These are phyloP conservation scores for Halocynthia roretzi DNA, from an alignment of 23 tunicate genomes.

Conservation along the genomic window DNA sequence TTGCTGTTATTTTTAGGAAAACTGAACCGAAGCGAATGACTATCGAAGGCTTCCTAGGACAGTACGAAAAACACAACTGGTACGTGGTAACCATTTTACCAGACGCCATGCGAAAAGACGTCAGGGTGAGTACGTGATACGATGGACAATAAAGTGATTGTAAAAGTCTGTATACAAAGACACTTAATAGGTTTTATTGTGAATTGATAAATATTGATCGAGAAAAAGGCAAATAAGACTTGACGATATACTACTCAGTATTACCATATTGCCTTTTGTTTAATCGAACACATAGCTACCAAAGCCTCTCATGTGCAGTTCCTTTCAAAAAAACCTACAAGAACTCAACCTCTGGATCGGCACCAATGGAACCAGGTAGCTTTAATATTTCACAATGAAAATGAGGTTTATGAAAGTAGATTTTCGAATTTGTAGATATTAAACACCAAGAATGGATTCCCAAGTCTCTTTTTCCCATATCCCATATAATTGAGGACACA, in stretches of 20 bases:
- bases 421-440: no score
- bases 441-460: no score
- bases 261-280: neutral
- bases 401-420: no score
- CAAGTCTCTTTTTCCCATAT: no score
- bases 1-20: conserved; percentile 28
- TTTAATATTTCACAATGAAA: neutral
- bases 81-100: conserved; percentile 85
- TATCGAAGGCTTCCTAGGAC: conserved; percentile 40
- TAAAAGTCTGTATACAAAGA: no score
- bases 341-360: conserved; percentile 95
- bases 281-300: conserved; percentile 40
- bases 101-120: conserved; percentile 65
- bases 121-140: conserved; percentile 30
- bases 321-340: conserved; percentile 47
- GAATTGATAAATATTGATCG: no score
- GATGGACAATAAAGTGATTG: neutral
- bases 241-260: neutral
- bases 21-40: conserved; percentile 76
- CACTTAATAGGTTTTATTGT: no score
- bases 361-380: conserved; percentile 76
- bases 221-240: no score
- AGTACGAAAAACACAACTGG: conserved; percentile 66
- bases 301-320: conserved; percentile 77
- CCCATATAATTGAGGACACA: no score